Evolutionary conservation across 2,797 vertebrate species (phyloP), one percentile per base, ranked within the genome.

Genomic region (Cuniculus paca): DNA sequence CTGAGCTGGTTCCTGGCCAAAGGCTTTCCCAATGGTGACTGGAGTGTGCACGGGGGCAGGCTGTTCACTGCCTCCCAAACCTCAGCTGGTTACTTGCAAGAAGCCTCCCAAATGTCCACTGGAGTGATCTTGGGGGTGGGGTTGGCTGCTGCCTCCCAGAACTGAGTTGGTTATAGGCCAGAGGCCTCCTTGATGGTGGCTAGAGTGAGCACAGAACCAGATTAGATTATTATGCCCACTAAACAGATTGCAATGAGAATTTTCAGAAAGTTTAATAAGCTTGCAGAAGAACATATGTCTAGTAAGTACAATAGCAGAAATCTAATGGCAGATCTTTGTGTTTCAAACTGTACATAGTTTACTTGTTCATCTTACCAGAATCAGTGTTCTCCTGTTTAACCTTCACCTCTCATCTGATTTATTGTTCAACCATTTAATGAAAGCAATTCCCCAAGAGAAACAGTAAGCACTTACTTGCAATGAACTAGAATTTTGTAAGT

Each of bases 251-350:
- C 5, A 77, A 34, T 63, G 28, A 22, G 54, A 48, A 84, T 3
- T 68, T 90, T 39, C 56, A 80, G 48, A 90, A 89, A 80, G 8
- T 82, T 82, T 83, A 48, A 68, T 77, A 95, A 90, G 48, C 2
- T 70, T 94, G 4, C 31, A 80, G 3, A 95, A 79, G 11, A 42
- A 34, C 17, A 17, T 70, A 31, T 75, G 34, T 79, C 26, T 78
- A 90, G 4, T 56, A 94, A 58, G 22, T 75, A 4, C 13, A 28
- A 61, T 65, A 88, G 26, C 17, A 92, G 63, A 94, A 54, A 63
- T 63, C 89, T 79, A 86, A 88, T 39, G 45, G 1, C 61, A 72
- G 3, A 90, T 48, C 2, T 42, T 86, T 90, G 68, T 93, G 5
- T 87, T 50, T 92, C 45, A 84, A 36, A 61, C 10, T 42, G 36